Conservation (phyloP, 1,140 invertebrate species). For the Drosophila dunni region DNA sequence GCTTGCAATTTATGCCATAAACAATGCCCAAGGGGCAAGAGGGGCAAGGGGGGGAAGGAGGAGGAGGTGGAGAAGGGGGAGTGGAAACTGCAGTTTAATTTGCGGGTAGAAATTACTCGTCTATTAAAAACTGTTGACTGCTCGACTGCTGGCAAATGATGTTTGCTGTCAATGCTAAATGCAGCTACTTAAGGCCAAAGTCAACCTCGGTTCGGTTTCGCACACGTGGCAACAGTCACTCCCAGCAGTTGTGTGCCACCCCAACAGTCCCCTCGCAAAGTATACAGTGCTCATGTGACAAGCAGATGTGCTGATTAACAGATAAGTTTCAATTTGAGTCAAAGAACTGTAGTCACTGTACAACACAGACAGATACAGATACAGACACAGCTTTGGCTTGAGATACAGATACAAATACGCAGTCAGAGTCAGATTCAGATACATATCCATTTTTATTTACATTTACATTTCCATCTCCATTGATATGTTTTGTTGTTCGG, state of each 20-base stretch:
- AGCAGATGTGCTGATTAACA: conserved; percentile 79
- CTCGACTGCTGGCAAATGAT: neutral
- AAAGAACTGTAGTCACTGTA: neutral
- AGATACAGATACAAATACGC: conserved; percentile 4
- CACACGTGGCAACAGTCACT: conserved; percentile 57
- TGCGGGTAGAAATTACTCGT: conserved; percentile 52
- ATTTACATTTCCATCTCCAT: conserved; percentile 51
- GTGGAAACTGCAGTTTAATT: conserved; percentile 3
- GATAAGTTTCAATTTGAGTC: conserved; percentile 71
- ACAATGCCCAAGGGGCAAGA: neutral
- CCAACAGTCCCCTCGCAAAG: neutral
- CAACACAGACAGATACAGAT: neutral
- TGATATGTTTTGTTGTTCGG: conserved; percentile 52
- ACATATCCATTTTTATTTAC: conserved; percentile 35
- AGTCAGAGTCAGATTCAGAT: conserved; percentile 27
- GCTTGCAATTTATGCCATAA: conserved; percentile 68
- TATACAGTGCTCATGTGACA: conserved; percentile 65
- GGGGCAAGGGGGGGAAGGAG: neutral
- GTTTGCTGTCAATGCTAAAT: conserved; percentile 50
- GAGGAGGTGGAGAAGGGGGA: neutral
- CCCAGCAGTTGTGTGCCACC: neutral
- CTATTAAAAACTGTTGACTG: conserved; percentile 65
- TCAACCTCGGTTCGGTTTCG: conserved; percentile 29
- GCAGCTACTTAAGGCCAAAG: conserved; percentile 55
- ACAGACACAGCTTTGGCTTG: neutral